A percentile compares a stretch with the other conserved stretches of the same genome.
phyloP scores from a whole-genome alignment of 2,797 vertebrate genomes.

The Gobio occitaniae region DNA sequence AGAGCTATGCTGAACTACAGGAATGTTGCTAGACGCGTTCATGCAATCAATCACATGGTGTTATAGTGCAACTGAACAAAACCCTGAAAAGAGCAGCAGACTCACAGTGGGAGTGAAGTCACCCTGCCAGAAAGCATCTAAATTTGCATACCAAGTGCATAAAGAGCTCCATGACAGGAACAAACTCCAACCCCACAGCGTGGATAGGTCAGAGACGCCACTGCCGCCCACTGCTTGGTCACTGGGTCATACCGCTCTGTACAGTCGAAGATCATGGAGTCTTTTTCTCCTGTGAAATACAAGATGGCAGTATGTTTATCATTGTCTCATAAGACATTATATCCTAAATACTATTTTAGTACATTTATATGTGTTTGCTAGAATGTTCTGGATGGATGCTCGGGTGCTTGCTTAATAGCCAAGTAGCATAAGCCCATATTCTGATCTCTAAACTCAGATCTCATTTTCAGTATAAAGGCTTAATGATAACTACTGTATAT shows the following conservation, averaged over 20 bases:
- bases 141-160: constrained; percentile 87
- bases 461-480: not conserved
- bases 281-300: constrained; percentile 86
- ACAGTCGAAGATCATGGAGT: constrained; percentile 98
- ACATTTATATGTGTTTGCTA: not conserved
- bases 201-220: constrained; percentile 92
- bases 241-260: constrained; percentile 96
- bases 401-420: not conserved
- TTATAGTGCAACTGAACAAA: not conserved
- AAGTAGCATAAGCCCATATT: not conserved
- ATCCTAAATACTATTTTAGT: not conserved
- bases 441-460: not conserved
- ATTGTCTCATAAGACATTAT: not conserved
- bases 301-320: not conserved
- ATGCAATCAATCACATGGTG: not conserved
- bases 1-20: not conserved
- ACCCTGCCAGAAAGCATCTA: constrained; percentile 10
- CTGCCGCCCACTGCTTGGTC: constrained; percentile 95
- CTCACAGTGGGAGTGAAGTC: not conserved
- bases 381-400: not conserved
- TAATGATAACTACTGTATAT: not conserved
- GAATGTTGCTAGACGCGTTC: not conserved
- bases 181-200: constrained; percentile 94
- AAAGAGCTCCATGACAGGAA: constrained; percentile 92
- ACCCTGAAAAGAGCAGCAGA: not conserved